Base-by-base conservation (phyloP, 2,888 invertebrate species). In the Agrilus mali region DNA sequence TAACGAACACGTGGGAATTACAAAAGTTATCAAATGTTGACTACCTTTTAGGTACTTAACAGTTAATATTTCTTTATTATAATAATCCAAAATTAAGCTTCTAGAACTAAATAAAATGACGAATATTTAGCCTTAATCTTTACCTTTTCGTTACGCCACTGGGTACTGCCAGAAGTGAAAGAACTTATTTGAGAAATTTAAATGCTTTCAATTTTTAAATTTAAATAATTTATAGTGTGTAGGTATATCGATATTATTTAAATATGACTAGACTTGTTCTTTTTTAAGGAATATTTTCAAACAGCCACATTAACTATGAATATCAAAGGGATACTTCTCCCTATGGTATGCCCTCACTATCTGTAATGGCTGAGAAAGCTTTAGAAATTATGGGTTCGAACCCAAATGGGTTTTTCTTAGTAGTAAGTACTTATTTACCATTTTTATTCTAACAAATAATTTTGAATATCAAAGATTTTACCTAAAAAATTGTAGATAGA, bases 351-450 rank as follows among this genome's bases (percentile, higher is more conserved):
- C 90, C 90, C 0, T 86, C 87, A 0, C 63, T 90, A 7, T 72
- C 77, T 7, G 77, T 86, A 20, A 90, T 92, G 90, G 85, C 86
- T 0, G 67, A 72, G 46, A 77, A 79, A 3, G 87, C 90, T 0
- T 72, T 92, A 5, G 76, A 80, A 59, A 72, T 87, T 15, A 64
- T 90, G 12, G 61, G 63, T 39, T 80, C 77, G 49, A 72, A 77
- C 27, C 66, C 73, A 2, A 77, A 82, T 40, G 89, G 82, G 44
- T 88, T 79, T 56, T 55, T 82, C 7, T 69, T 90, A 14, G 77
- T 88, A 73, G 87, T 83, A 65, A 61, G 64, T 53, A 2, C 7
- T 20, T 20, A 2, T 20, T 20, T 20, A 36, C 12, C 12, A 31
- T 8, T 43, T 33, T 42, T 36, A 33, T n/a, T 22, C 13, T 15